Conservation (phyloP, 2,797 vertebrate species). For the Parotocinclus haroldoi region DNA sequence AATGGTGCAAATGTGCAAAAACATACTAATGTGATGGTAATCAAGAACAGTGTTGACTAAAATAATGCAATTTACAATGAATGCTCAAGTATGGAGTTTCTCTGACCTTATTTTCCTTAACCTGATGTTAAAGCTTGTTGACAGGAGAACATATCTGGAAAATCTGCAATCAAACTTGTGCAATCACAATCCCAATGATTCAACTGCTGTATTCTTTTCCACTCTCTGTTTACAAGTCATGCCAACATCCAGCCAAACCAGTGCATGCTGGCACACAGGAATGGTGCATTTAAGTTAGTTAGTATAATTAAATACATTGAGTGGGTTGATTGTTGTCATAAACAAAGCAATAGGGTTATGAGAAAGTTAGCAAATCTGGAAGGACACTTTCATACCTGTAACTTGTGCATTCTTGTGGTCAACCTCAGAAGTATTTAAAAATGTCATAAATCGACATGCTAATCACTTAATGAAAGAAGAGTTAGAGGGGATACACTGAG, state of each 20-base stretch:
- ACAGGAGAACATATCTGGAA: constrained; percentile 8
- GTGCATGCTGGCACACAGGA: neutral
- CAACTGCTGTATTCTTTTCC: constrained; percentile 6
- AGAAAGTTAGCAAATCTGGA: constrained; percentile 18
- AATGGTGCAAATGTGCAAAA: no score
- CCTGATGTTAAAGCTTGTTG: neutral
- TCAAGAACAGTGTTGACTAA: constrained; percentile 1
- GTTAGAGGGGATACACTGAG: neutral
- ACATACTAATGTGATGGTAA: neutral
- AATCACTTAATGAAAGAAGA: constrained; percentile 2
- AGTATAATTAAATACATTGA: neutral
- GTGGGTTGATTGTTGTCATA: constrained; percentile 1
- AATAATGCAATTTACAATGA: neutral
- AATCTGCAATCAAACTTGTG: neutral
- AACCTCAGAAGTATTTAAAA: constrained; percentile 26
- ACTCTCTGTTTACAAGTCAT: neutral
- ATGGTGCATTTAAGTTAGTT: constrained; percentile 3
- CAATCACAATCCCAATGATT: constrained; percentile 7
- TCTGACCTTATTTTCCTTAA: neutral
- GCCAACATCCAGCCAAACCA: constrained; percentile 5
- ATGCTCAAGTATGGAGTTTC: neutral
- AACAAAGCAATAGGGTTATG: constrained; percentile 11
- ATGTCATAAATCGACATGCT: constrained; percentile 2
- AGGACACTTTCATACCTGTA: constrained; percentile 1
- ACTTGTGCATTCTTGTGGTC: constrained; percentile 26